Conservation (phyloP, 2,113 vertebrate species). For the Ivindomyrus marchei region DNA sequence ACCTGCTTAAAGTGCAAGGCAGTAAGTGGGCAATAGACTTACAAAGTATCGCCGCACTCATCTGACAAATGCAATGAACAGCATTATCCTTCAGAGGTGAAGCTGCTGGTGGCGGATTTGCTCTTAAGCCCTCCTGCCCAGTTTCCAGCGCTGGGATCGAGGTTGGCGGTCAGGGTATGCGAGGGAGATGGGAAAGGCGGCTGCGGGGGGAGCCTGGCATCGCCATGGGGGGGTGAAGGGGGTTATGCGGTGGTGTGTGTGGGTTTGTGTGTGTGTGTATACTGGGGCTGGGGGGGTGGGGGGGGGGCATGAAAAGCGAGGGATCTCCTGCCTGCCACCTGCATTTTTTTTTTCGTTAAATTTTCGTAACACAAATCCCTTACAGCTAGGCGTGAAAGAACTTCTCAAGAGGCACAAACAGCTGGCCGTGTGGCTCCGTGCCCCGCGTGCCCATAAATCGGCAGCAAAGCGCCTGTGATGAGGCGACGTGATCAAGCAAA, state of each 20-base stretch:
- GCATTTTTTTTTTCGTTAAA: conserved; percentile 49
- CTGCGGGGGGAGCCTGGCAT: conserved; percentile 3
- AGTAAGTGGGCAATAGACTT: conserved; percentile 59
- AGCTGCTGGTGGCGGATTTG: conserved; percentile 45
- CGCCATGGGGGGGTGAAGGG: background rate
- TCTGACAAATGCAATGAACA: conserved; percentile 67
- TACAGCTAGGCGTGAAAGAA: conserved; percentile 39
- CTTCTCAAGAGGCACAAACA: conserved; percentile 57
- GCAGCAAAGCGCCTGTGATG: conserved; percentile 54
- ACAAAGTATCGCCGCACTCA: conserved; percentile 57
- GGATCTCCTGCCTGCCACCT: conserved; percentile 53
- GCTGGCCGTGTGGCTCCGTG: conserved; percentile 57
- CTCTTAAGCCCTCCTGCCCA: conserved; percentile 37
- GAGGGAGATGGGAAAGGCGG: conserved; percentile 14
- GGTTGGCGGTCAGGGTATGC: conserved; percentile 27
- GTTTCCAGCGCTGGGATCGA: conserved; percentile 34
- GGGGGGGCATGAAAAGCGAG: conserved; percentile 44
- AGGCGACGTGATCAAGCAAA: conserved; percentile 66
- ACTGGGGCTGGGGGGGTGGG: conserved; percentile 33
- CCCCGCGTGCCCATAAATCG: conserved; percentile 56
- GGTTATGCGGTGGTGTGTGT: conserved; percentile 12
- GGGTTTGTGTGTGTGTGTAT: background rate
- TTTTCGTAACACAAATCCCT: conserved; percentile 50
- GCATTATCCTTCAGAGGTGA: conserved; percentile 60
- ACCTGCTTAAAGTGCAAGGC: conserved; percentile 54